Conservation (phyloP, 2,113 vertebrate genomes). For the Dasyprocta punctata region DNA sequence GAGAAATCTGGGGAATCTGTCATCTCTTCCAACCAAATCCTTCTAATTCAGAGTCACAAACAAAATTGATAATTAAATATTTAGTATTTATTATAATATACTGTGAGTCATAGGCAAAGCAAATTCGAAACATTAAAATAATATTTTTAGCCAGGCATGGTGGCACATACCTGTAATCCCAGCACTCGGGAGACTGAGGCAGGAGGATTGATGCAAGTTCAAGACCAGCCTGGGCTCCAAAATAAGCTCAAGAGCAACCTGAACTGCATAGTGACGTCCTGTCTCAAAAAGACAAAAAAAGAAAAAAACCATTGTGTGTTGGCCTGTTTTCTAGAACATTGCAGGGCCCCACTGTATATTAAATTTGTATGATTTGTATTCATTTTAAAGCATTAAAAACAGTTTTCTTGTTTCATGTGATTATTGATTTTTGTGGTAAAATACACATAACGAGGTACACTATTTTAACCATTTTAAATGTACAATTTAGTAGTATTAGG, state of each 20-base stretch:
- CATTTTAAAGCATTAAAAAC: slow-evolving; percentile 26
- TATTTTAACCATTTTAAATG: neutral
- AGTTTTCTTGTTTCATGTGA: neutral
- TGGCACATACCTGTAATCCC: too few relatives aligned
- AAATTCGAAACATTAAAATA: neutral
- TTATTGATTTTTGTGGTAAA: slow-evolving; percentile 28
- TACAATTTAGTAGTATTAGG: neutral
- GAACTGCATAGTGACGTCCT: too few relatives aligned
- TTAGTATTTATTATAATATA: slow-evolving; percentile 16
- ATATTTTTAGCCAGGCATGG: neutral
- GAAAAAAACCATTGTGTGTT: neutral
- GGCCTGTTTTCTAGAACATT: neutral
- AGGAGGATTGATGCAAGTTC: too few relatives aligned
- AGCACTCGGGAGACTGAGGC: too few relatives aligned
- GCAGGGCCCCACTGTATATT: neutral
- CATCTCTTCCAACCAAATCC: neutral
- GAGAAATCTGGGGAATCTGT: neutral
- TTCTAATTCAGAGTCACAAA: slow-evolving; percentile 34
- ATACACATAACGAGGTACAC: neutral
- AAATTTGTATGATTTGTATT: slow-evolving; percentile 28
- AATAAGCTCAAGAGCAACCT: too few relatives aligned
- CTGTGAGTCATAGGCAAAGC: neutral
- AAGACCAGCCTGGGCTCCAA: too few relatives aligned
- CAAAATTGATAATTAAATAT: slow-evolving; percentile 32
- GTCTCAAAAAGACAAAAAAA: too few relatives aligned